These are phyloP conservation scores for Alouatta palliata DNA, from an alignment of 2,113 vertebrate species.

Conservation along the genomic window DNA sequence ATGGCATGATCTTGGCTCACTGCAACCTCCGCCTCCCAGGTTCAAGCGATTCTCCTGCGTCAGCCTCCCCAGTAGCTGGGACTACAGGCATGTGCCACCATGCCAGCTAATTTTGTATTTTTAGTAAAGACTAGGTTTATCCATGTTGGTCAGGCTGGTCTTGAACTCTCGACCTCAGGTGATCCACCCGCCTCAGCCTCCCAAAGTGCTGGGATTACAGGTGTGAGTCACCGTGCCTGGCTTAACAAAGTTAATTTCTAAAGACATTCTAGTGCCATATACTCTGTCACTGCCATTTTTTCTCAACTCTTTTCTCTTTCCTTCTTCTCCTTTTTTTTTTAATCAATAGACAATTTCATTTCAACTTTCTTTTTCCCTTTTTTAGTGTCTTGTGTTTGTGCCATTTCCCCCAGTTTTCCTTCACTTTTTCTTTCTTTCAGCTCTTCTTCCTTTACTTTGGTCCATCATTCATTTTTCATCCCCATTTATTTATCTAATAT, in stretches of 20 bases:
- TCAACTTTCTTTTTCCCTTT: not conserved
- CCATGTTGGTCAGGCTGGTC: too few species aligned
- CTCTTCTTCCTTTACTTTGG: not conserved
- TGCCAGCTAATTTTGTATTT: too few species aligned
- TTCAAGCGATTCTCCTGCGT: too few species aligned
- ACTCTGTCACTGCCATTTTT: not conserved
- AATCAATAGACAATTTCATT: not conserved
- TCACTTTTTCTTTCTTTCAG: not conserved
- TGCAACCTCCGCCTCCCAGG: too few species aligned
- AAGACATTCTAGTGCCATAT: not conserved
- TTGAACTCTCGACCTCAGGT: too few species aligned
- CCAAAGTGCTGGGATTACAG: too few species aligned
- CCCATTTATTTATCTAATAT: not conserved
- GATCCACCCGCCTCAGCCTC: too few species aligned
- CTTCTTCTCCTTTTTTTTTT: not conserved
- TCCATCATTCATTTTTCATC: not conserved
- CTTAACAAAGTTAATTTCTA: not conserved
- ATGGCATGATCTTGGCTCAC: too few species aligned
- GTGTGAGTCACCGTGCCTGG: too few species aligned
- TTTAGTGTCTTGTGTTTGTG: not conserved
- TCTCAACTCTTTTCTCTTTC: not conserved
- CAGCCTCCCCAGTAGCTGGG: too few species aligned
- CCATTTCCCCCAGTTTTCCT: not conserved
- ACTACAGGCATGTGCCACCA: too few species aligned
- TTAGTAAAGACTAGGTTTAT: too few species aligned